Percentiles rank a stretch among this genome's conserved stretches.
phyloP scores from a whole-genome alignment of 2,797 vertebrate species.

The Lates japonicus region DNA sequence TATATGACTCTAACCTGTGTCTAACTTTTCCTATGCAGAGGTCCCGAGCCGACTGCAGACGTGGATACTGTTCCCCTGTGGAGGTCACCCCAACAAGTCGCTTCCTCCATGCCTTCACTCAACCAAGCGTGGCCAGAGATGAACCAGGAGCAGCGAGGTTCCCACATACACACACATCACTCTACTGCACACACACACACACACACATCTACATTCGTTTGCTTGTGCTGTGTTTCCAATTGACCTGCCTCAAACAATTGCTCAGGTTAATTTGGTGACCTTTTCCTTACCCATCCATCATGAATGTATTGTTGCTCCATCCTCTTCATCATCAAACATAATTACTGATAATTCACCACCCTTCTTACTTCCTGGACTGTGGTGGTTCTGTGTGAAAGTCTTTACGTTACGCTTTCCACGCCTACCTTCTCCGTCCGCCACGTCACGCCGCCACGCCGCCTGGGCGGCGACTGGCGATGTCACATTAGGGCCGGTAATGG shows the following conservation, averaged over 20 bases:
- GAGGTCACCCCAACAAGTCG: constrained; percentile 97
- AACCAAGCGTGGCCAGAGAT: constrained; percentile 99
- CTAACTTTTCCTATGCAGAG: constrained; percentile 74
- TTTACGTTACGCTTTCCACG: too few species aligned
- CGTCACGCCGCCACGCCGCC: constrained; percentile 1
- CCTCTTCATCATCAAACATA: constrained; percentile 57
- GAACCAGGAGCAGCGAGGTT: constrained; percentile 99
- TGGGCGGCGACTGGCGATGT: constrained; percentile 2
- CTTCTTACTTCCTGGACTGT: constrained; percentile 45
- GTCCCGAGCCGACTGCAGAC: constrained; percentile 89
- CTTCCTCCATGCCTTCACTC: constrained; percentile 98
- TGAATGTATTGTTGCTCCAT: constrained; percentile 46
- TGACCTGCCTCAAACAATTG: constrained; percentile 48
- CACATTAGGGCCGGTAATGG: constrained; percentile 18
- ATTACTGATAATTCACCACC: constrained; percentile 67
- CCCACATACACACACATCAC: constrained; percentile 33
- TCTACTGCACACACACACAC: neutral
- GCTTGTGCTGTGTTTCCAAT: constrained; percentile 59
- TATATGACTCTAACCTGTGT: neutral
- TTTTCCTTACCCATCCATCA: constrained; percentile 41
- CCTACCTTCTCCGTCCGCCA: neutral
- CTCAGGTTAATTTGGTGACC: constrained; percentile 22
- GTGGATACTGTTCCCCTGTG: constrained; percentile 94
- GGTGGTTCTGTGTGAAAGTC: constrained; percentile 46
- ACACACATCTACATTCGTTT: constrained; percentile 13